Evolutionary conservation across 2,797 vertebrate genomes (phyloP).

Genomic region (Ctenopoma kingsleyae): DNA sequence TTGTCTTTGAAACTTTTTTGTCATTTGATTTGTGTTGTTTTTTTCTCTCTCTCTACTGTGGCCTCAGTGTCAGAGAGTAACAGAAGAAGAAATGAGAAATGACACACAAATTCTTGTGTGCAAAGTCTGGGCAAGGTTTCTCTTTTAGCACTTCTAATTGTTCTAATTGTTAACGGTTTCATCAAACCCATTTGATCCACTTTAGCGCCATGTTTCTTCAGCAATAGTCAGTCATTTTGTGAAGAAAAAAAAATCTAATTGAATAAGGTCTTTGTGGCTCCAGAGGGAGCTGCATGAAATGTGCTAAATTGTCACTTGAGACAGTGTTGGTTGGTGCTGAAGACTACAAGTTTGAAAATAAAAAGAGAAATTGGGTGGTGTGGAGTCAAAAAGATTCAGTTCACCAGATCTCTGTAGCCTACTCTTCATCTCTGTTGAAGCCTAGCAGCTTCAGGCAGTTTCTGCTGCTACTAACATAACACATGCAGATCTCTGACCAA

Average conservation of each 20-base stretch:
- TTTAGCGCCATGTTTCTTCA: not conserved
- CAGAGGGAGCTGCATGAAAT: not conserved
- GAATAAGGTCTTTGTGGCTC: not conserved
- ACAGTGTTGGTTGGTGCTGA: not conserved
- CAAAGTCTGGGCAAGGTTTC: not conserved
- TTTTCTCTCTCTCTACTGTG: conserved; percentile 8
- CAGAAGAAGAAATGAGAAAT: conserved; percentile 5
- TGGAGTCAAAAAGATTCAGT: not conserved
- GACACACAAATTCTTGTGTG: conserved; percentile 7
- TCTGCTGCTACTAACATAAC: not conserved
- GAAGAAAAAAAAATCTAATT: not conserved
- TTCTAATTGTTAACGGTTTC: not conserved
- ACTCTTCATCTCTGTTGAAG: not conserved
- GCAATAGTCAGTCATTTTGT: too few relatives aligned
- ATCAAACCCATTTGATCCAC: not conserved
- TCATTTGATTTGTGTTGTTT: conserved; percentile 26
- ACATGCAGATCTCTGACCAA: not conserved
- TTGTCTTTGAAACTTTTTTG: conserved; percentile 37
- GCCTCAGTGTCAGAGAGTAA: conserved; percentile 7
- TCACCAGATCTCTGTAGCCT: not conserved
- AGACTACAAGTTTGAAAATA: not conserved
- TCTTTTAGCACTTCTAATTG: not conserved
- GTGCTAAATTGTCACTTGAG: not conserved
- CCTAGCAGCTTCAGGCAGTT: not conserved
- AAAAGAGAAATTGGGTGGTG: not conserved